Percentiles rank a stretch among this genome's conserved stretches.
Conservation (phyloP, 2,888 invertebrate genomes). For the Litoditis marina region DNA sequence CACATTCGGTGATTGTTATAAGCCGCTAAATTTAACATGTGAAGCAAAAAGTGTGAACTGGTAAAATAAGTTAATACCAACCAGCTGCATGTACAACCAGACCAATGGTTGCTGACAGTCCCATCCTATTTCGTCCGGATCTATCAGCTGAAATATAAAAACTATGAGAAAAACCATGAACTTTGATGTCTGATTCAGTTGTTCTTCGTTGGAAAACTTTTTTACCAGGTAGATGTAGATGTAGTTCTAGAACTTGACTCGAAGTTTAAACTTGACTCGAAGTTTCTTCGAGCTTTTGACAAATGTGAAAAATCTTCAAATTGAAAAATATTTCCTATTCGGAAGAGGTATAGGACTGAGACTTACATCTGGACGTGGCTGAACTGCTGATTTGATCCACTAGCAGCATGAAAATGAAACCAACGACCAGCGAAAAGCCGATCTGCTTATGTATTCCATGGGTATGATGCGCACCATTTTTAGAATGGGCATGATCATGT, state of each 20-base stretch:
- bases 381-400: slow-evolving; percentile 74
- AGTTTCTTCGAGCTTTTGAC: neutral
- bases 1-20: no score
- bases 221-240: no score
- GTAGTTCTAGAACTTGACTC: no score
- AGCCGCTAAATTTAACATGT: neutral
- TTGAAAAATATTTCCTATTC: neutral
- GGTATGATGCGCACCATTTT: slow-evolving; percentile 7
- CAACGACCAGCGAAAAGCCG: slow-evolving; percentile 85
- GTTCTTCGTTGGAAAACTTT: no score
- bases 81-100: slow-evolving; percentile 95
- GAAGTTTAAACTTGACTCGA: no score
- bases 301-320: neutral
- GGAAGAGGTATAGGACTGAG: neutral
- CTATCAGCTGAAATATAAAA: slow-evolving; percentile 31
- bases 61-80: slow-evolving; percentile 60
- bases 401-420: slow-evolving; percentile 94
- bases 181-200: no score
- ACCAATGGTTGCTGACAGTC: slow-evolving; percentile 88
- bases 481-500: slow-evolving; percentile 13
- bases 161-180: slow-evolving; percentile 5
- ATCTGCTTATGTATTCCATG: slow-evolving; percentile 66
- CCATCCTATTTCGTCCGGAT: slow-evolving; percentile 58
- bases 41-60: slow-evolving; percentile 4
- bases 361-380: slow-evolving; percentile 37